phyloP scores from a whole-genome alignment of 1,140 invertebrate genomes.

The Araneus ventricosus region DNA sequence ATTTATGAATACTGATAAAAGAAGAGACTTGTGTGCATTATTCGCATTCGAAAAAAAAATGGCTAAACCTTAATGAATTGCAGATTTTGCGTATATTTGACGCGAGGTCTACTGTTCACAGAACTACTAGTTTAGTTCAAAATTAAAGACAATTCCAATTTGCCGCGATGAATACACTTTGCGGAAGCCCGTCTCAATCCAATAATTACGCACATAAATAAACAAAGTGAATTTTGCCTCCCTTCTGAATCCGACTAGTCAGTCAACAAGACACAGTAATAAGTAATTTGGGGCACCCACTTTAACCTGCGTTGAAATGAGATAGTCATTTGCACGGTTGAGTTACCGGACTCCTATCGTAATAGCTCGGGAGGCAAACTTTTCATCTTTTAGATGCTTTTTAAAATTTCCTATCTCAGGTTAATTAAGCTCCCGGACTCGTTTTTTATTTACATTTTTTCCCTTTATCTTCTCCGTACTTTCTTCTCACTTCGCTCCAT shows the following conservation, averaged over 20 bases:
- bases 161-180: too few relatives aligned
- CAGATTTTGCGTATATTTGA: too few relatives aligned
- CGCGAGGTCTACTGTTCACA: too few relatives aligned
- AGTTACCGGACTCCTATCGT: slow-evolving; percentile 7
- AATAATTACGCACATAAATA: neutral
- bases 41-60: too few relatives aligned
- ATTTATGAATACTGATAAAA: too few relatives aligned
- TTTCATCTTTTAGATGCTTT: slow-evolving; percentile 62
- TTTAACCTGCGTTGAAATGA: slow-evolving; percentile 56
- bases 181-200: too few relatives aligned
- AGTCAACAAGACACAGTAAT: slow-evolving; percentile 55
- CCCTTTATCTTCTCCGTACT: neutral
- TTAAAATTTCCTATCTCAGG: slow-evolving; percentile 70
- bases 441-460: neutral
- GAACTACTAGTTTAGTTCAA: too few relatives aligned
- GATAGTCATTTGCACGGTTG: slow-evolving; percentile 60
- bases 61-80: too few relatives aligned
- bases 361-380: slow-evolving; percentile 57
- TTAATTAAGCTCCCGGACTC: slow-evolving; percentile 57
- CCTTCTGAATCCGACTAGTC: too few relatives aligned
- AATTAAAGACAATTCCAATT: too few relatives aligned
- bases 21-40: too few relatives aligned
- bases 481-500: neutral
- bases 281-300: slow-evolving; percentile 56
- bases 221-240: neutral